Base-by-base conservation (phyloP, 2,113 vertebrate species). In the Caracal caracal region DNA sequence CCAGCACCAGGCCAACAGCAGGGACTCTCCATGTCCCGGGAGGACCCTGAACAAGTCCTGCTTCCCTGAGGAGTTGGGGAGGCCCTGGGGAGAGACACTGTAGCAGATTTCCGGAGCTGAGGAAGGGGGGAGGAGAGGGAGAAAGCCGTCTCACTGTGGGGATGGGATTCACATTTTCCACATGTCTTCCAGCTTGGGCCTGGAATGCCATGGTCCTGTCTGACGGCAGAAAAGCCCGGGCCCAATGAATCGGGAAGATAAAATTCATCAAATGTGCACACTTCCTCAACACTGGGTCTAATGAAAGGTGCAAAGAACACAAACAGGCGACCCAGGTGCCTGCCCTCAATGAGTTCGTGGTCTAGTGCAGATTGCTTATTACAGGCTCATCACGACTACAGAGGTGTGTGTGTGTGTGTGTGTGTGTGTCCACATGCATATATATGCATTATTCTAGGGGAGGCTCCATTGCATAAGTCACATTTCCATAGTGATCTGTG, bases 241-340 rank as follows among this genome's bases (percentile, higher is more conserved):
- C 26, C 51, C 81, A 47, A 5, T 6, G 28, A 26, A 12, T 0
- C 6, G n/a, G 68, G 61, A 92, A 53, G 37, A 88, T 0, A 33
- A 63, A 83, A 19, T 1, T 43, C 10, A 51, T 17, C 40, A 20
- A 9, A 35, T 8, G 15, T 0, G 0, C 12, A 26, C 24, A 17
- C 3, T 4, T 43, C n/a, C 43, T 15, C 4, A 17, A 26, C 1
- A 3, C 28, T 0, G 0, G 6, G 16, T 15, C 79, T 83, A 40
- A n/a, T 0, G 12, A 20, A 10, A 30, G 59, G 35, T 1, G 5
- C 30, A 22, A 33, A 68, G 80, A 79, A 35, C 33, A 12, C 11
- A 19, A 26, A 68, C 8, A 76, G 47, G 30, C 2, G 4, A 24
- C 17, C n/a, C 3, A 4, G 28, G 35, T 6, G 17, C 71, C 68